Conservation (phyloP, 2,113 vertebrate species). For the Plectropomus leopardus region DNA sequence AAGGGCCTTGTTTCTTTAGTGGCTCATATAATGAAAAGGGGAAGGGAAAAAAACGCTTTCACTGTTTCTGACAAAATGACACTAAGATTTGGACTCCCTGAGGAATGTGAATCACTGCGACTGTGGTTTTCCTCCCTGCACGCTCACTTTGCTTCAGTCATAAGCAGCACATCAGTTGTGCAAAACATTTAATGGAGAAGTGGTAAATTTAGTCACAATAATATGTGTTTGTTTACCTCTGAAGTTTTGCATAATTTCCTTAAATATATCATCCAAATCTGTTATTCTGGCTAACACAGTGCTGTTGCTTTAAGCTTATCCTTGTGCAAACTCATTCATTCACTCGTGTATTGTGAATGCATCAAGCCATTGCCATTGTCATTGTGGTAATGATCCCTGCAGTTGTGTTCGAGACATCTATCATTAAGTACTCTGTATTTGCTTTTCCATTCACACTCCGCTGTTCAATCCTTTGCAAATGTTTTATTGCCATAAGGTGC, state of each 20-base stretch:
- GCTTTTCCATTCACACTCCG: conserved; percentile 45
- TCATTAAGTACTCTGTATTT: conserved; percentile 48
- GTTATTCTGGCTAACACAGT: neutral
- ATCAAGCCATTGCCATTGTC: conserved; percentile 18
- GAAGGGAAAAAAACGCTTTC: conserved; percentile 25
- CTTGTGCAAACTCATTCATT: conserved; percentile 15
- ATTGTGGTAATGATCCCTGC: conserved; percentile 40
- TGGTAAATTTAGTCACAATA: neutral
- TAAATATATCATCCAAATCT: neutral
- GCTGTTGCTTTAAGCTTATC: conserved; percentile 16
- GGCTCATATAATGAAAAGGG: conserved; percentile 24
- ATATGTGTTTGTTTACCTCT: neutral
- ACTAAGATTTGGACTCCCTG: neutral
- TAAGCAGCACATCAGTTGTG: conserved; percentile 10
- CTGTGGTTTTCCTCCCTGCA: neutral
- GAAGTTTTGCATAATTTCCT: neutral
- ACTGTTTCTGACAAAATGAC: conserved; percentile 27
- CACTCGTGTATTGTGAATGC: conserved; percentile 27
- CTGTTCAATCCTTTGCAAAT: conserved; percentile 20
- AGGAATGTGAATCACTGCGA: conserved; percentile 7
- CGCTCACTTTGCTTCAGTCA: neutral
- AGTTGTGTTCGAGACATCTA: conserved; percentile 13
- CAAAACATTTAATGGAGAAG: conserved; percentile 17
- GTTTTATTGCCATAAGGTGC: conserved; percentile 54
- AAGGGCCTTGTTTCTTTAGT: conserved; percentile 1